Evolutionary conservation across 2,113 vertebrate genomes (phyloP), one percentile per base, ranked within the genome.

Genomic region (Sclerurus mexicanus): DNA sequence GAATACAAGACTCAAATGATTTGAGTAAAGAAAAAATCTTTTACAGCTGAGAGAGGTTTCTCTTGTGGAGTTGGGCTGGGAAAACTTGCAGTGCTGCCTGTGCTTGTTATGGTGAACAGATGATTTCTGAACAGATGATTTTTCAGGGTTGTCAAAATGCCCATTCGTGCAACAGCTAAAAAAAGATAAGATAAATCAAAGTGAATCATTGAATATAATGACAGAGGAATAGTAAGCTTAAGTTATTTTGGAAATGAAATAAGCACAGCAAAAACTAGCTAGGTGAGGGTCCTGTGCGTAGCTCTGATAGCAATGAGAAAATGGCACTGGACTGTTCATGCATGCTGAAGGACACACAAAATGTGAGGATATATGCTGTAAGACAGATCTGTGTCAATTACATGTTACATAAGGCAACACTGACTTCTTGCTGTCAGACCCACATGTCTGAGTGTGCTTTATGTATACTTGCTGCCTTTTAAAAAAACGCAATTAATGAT

Each of bases 171-270:
- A 94, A 76, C 9, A 3, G 52, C 59, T 66, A 69, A 94, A 91
- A 58, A 96, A 91, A 96, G 59, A 96, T 84, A 93, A 93, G 81
- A 50, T 50, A 27, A 50, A 49, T 90, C 66, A 89, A 96, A 93
- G 28, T 56, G 58, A 83, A 96, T 93, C 84, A 91, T 6, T 89
- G 84, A 96, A 56, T 88, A 30, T 91, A 96, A 95, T 93, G 69
- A 77, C 31, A 91, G 59, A 52, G 12, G 46, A 89, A 96, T 33
- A 52, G 68, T 20, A 28, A 77, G n/a, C 50, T 87, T 75, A 97
- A 95, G 46, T 89, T 94, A 71, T 79, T 95, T 69, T 96, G 93
- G 93, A 97, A 96, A 85, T 20, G 2, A 84, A 96, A 93, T 1
- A 9, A 93, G 52, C 66, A 69, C 1, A 9, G 74, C 30, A 59